Evolutionary conservation across 2,113 vertebrate species (phyloP).

Genomic region (Marmota monax): DNA sequence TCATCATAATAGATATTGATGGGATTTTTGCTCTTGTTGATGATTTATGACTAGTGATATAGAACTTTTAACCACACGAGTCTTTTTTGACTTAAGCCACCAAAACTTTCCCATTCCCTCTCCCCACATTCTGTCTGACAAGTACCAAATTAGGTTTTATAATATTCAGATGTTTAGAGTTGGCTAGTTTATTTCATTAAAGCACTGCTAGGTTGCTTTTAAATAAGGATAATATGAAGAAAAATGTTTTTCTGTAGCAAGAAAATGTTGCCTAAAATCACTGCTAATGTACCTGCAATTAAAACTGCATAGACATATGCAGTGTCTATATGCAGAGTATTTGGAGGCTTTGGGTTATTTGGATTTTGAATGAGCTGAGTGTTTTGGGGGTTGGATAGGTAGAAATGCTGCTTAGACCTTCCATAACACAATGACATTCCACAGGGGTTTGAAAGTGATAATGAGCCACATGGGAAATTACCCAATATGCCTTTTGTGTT

Average conservation of each 20-base stretch:
- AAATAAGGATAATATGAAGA: constrained; percentile 61
- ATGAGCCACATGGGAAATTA: constrained; percentile 46
- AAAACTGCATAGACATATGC: neutral
- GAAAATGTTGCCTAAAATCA: constrained; percentile 60
- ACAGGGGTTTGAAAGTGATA: constrained; percentile 9
- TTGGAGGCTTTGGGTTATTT: neutral
- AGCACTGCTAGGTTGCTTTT: constrained; percentile 9
- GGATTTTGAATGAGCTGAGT: constrained; percentile 42
- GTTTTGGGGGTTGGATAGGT: neutral
- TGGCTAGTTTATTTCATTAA: constrained; percentile 58
- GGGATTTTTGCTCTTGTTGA: constrained; percentile 11
- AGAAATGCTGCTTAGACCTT: neutral
- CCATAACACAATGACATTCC: constrained; percentile 13
- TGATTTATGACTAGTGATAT: constrained; percentile 56
- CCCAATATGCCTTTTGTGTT: constrained; percentile 2
- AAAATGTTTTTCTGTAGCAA: constrained; percentile 50
- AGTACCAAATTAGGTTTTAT: constrained; percentile 72
- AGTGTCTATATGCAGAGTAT: neutral
- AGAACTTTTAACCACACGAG: constrained; percentile 37
- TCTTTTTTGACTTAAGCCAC: constrained; percentile 58
- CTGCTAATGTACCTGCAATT: neutral
- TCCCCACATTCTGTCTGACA: constrained; percentile 63
- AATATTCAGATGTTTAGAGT: constrained; percentile 60
- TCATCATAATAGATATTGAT: constrained; percentile 61
- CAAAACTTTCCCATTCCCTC: constrained; percentile 33